A percentile compares a stretch with the other conserved stretches of the same genome.
These are phyloP conservation scores for Petrocephalus microphthalmus DNA, from an alignment of 2,113 vertebrate species.

Conservation along the genomic window DNA sequence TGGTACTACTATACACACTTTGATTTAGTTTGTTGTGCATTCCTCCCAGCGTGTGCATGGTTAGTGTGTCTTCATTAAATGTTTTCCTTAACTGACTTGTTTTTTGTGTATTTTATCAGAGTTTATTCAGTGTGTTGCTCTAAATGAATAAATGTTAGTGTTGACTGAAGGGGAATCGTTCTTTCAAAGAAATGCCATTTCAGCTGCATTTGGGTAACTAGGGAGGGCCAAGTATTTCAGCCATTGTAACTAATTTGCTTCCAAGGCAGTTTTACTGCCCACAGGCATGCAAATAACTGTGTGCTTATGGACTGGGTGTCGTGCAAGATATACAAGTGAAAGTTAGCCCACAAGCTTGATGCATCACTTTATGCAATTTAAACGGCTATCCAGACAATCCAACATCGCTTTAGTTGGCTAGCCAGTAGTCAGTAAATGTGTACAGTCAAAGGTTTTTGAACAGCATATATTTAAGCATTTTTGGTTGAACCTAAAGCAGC, in stretches of 20 bases:
- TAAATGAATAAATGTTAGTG: neutral
- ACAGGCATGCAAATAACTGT: neutral
- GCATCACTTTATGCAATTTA: neutral
- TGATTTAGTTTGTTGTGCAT: slow-evolving; percentile 6
- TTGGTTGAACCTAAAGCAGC: neutral
- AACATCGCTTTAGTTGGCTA: neutral
- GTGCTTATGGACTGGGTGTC: neutral
- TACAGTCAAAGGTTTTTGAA: neutral
- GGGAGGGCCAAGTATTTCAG: neutral
- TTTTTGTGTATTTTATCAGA: neutral
- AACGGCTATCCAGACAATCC: neutral
- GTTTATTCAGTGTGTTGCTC: neutral
- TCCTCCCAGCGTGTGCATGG: slow-evolving; percentile 37
- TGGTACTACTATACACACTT: slow-evolving; percentile 11
- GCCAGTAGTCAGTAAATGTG: neutral
- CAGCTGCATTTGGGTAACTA: neutral
- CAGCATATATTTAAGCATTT: neutral
- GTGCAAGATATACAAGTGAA: neutral
- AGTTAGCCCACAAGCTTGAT: neutral
- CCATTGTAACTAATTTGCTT: neutral
- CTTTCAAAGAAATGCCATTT: neutral
- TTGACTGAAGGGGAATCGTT: neutral
- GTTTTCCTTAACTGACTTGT: slow-evolving; percentile 44
- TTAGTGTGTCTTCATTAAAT: slow-evolving; percentile 49
- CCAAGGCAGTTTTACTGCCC: neutral